phyloP scores from a whole-genome alignment of 2,797 vertebrate species.

The Gadopsis marmoratus region DNA sequence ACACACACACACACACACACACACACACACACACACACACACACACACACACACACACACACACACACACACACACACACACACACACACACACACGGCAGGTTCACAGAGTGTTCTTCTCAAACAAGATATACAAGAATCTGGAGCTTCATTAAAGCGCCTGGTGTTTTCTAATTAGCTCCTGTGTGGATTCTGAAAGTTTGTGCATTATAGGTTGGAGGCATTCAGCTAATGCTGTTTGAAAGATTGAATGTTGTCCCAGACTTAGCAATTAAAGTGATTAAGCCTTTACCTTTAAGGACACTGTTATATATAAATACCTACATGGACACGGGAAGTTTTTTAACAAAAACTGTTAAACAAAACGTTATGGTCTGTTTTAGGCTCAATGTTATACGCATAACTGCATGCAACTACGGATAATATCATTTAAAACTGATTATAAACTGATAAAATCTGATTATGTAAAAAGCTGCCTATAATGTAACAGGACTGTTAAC shows the following conservation, averaged over 20 bases:
- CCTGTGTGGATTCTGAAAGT: conserved; percentile 46
- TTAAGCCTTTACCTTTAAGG: neutral
- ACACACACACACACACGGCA: conserved; percentile 31
- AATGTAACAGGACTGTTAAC: neutral
- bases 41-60: no score
- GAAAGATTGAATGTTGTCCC: conserved; percentile 7
- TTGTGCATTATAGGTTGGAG: conserved; percentile 10
- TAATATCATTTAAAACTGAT: neutral
- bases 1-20: no score
- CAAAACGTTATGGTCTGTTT: no score
- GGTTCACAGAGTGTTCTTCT: conserved; percentile 16
- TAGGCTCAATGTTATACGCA: neutral
- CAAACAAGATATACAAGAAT: conserved; percentile 59
- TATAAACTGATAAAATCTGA: neutral
- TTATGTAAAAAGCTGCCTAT: neutral
- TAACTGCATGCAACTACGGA: neutral
- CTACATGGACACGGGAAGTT: neutral
- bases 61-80: conserved; percentile 19
- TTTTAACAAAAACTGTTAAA: neutral
- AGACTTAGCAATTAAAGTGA: neutral
- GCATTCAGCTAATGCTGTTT: conserved; percentile 27
- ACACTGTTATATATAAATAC: neutral
- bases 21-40: no score
- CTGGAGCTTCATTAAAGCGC: conserved; percentile 32
- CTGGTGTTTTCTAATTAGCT: conserved; percentile 44